Base-by-base conservation (phyloP, 1,140 invertebrate species). In the Anoplolepis gracilipes region DNA sequence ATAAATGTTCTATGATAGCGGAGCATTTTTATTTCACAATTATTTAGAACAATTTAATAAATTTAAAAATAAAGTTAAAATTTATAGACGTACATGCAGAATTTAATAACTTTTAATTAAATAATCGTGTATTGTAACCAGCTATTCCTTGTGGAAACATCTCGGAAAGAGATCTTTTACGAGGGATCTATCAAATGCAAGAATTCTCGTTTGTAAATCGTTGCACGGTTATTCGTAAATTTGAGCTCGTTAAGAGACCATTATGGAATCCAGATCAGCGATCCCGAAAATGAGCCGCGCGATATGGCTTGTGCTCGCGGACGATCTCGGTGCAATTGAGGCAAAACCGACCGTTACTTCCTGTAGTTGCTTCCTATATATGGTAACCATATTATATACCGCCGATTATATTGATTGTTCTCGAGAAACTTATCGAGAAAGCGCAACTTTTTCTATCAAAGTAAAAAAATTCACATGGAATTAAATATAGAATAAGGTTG, bases 201-300 rank as follows among this genome's bases (percentile, higher is more conserved):
- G 25, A 28, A 30, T 30, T 11, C 25, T 19, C 5, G 30, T 36
- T 33, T 33, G 16, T n/a, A 42, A 33, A 36, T 30, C 2, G 19
- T n/a, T 10, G 4, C 1, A 42, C 7, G 3, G 19, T 78, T 78
- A 33, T 65, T 78, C 22, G 39, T 53, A 64, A 65, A 77, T 11
- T 28, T 59, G 28, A 65, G 75, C 61, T 67, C 42, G 76, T 78
- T 78, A 25, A 25, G 28, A 19, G n/a, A 49, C 19, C 13, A 67
- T 78, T 78, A 53, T 13, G 28, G 8, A 67, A 78, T 77, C 61
- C 28, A 42, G 39, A 78, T 78, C n/a, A 65, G 39, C 39, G 61
- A 78, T 65, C 19, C 61, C 76, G 42, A 67, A 78, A 78, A 78
- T 78, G 49, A 78, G 76, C n/a, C 13, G n/a, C 61, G 61, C 19